A percentile compares a stretch with the other conserved stretches of the same genome.
phyloP scores from a whole-genome alignment of 2,113 vertebrate species.

The Muntiacus reevesi region DNA sequence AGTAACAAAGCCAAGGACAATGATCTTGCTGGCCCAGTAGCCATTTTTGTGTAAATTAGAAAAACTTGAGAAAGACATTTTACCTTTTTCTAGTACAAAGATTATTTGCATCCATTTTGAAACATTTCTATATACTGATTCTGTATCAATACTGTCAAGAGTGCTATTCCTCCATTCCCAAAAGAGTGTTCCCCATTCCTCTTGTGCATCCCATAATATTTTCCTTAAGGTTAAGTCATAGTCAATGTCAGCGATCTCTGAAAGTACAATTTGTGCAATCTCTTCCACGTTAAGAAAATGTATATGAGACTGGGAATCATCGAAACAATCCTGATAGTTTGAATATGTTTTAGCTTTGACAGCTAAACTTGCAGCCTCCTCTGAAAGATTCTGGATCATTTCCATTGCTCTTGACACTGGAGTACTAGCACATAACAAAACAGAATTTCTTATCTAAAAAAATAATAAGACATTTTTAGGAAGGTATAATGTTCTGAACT shows the following conservation, averaged over 20 bases:
- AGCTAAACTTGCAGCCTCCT: conserved; percentile 64
- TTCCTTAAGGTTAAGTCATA: conserved; percentile 73
- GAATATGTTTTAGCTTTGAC: conserved; percentile 64
- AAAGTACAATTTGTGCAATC: conserved; percentile 29
- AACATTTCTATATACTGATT: conserved; percentile 73
- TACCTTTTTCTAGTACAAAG: conserved; percentile 79
- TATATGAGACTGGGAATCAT: neutral
- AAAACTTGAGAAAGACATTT: neutral
- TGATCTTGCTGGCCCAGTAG: neutral
- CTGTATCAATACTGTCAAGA: conserved; percentile 71
- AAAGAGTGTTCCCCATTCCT: conserved; percentile 71
- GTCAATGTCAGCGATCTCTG: conserved; percentile 75
- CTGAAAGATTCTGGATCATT: conserved; percentile 60
- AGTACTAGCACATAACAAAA: conserved; percentile 66
- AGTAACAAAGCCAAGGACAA: neutral
- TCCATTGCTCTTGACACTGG: conserved; percentile 57
- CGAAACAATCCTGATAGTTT: conserved; percentile 62
- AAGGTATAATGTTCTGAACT: neutral
- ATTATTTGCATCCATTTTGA: conserved; percentile 74
- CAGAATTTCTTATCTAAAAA: conserved; percentile 73
- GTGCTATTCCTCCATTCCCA: conserved; percentile 65
- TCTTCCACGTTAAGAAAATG: conserved; percentile 36
- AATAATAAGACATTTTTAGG: neutral
- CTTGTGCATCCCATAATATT: conserved; percentile 75
- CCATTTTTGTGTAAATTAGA: neutral